These are phyloP conservation scores for Strongylocentrotus purpuratus DNA, from an alignment of 35 echinoderm and acorn worm genomes.

Conservation along the genomic window DNA sequence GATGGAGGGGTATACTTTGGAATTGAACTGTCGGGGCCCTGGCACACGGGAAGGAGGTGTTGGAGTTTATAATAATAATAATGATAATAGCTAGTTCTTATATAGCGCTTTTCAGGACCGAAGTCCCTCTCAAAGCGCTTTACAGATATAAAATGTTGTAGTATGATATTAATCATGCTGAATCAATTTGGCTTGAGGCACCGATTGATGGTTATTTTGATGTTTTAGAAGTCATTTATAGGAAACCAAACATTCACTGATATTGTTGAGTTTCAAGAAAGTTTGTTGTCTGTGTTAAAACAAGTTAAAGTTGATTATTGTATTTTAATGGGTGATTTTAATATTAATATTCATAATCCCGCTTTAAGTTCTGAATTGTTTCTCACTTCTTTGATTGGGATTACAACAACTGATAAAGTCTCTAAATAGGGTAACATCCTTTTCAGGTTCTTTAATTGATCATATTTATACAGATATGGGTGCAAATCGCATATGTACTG, in stretches of 20 bases:
- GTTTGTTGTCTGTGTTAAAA: too few relatives aligned
- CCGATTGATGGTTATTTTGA: background rate
- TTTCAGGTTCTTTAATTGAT: background rate
- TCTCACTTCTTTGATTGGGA: background rate
- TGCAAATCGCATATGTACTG: background rate
- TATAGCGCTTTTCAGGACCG: too few relatives aligned
- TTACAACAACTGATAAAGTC: background rate
- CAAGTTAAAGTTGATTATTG: too few relatives aligned
- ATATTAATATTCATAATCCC: background rate
- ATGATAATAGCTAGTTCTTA: too few relatives aligned
- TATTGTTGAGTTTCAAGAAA: too few relatives aligned
- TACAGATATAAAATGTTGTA: background rate
- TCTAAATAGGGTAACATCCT: background rate
- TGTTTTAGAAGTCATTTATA: too few relatives aligned
- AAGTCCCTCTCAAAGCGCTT: background rate
- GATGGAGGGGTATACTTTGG: background rate
- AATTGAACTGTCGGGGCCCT: background rate
- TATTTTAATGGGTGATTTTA: too few relatives aligned
- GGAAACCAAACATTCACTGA: too few relatives aligned
- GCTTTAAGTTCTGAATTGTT: background rate
- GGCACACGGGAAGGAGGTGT: background rate
- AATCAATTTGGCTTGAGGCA: background rate
- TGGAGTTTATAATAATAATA: background rate
- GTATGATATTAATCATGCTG: background rate
- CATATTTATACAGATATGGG: background rate